phyloP scores from a whole-genome alignment of 2,113 vertebrate genomes.

The rat (Rattus norvegicus) region GRCr8 NC_086025.1:33779001-33779500 shows the following conservation, averaged over 20 bases:
- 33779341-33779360: background rate
- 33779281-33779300: background rate
- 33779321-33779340: background rate
- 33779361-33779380: background rate
- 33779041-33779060: conserved; percentile 38
- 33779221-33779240: background rate
- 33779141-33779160: background rate
- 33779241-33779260: background rate
- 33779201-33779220: background rate
- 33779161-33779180: background rate
- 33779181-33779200: background rate
- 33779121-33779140: background rate
- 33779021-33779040: background rate
- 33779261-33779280: background rate
- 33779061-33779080: conserved; percentile 39
- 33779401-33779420: too few relatives aligned
- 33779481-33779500: background rate
- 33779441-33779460: background rate
- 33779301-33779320: background rate
- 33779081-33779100: background rate
- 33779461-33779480: background rate
- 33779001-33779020: background rate
- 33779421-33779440: background rate
- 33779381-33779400: background rate
- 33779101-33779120: conserved; percentile 10